Conservation (phyloP, 2,888 invertebrate species). For the Metallyticus violacea region DNA sequence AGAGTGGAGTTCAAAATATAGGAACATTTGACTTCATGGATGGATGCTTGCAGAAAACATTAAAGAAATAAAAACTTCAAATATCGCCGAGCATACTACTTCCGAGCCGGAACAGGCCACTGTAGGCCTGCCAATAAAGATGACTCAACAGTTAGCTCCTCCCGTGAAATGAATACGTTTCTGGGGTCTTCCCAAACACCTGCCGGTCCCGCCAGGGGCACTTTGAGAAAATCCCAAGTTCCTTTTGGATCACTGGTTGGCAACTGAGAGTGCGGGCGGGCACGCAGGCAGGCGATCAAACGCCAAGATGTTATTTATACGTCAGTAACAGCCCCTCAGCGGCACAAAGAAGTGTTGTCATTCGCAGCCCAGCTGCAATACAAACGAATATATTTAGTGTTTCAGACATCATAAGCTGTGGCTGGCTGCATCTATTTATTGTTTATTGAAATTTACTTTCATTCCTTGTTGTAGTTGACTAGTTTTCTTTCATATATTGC, state of each 20-base stretch:
- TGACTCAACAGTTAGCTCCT: not conserved
- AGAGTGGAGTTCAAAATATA: too few species aligned
- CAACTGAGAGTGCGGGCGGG: slow-evolving; percentile 3
- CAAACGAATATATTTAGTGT: not conserved
- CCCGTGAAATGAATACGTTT: not conserved
- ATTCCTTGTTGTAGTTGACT: too few species aligned
- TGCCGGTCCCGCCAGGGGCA: not conserved
- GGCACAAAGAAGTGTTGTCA: not conserved
- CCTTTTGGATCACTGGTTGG: not conserved
- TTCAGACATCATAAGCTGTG: not conserved
- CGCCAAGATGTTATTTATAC: slow-evolving; percentile 28
- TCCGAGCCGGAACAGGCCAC: not conserved
- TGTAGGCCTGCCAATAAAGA: not conserved
- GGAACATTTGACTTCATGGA: too few species aligned
- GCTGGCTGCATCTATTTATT: not conserved
- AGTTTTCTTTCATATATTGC: too few species aligned
- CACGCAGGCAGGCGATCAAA: slow-evolving; percentile 46
- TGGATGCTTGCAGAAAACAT: too few species aligned
- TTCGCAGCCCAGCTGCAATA: not conserved
- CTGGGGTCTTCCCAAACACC: not conserved
- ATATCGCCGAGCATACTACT: too few species aligned
- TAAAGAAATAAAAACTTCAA: too few species aligned
- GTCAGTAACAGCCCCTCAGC: not conserved
- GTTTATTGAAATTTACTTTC: too few species aligned
- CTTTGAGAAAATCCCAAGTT: not conserved